A percentile compares a stretch with the other conserved stretches of the same genome.
Evolutionary conservation across 2,113 vertebrate genomes (phyloP).

Genomic region (Sminthopsis crassicaudata): DNA sequence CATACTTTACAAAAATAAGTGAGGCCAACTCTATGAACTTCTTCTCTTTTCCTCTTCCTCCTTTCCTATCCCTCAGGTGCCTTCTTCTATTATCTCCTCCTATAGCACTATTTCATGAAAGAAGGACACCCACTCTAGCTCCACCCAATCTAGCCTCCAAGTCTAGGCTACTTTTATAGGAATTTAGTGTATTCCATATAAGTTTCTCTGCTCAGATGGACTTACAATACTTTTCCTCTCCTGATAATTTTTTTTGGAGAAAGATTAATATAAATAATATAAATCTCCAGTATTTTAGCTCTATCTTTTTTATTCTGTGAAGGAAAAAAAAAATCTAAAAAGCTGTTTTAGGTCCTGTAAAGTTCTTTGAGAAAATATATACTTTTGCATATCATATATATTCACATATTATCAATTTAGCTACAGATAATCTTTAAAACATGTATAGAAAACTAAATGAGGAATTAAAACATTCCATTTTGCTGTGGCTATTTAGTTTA

Average conservation of each 20-base stretch:
- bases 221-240: background rate
- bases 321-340: background rate
- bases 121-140: background rate
- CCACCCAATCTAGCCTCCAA: background rate
- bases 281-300: background rate
- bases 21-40: too few species aligned
- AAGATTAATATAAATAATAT: background rate
- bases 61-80: too few species aligned
- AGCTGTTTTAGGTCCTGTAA: background rate
- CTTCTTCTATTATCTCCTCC: too few species aligned
- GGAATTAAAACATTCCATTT: conserved; percentile 47
- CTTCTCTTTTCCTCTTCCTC: too few species aligned
- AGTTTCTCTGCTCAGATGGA: background rate
- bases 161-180: background rate
- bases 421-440: background rate
- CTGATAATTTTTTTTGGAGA: background rate
- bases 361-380: background rate
- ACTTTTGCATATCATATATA: background rate
- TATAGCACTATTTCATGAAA: too few species aligned
- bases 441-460: conserved; percentile 29
- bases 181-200: background rate
- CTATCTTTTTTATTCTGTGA: background rate
- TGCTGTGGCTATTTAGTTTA: conserved; percentile 26
- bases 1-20: too few species aligned
- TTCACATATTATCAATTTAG: background rate